Conservation (phyloP, 1,140 invertebrate genomes). For the Drosophila baimaii region DNA sequence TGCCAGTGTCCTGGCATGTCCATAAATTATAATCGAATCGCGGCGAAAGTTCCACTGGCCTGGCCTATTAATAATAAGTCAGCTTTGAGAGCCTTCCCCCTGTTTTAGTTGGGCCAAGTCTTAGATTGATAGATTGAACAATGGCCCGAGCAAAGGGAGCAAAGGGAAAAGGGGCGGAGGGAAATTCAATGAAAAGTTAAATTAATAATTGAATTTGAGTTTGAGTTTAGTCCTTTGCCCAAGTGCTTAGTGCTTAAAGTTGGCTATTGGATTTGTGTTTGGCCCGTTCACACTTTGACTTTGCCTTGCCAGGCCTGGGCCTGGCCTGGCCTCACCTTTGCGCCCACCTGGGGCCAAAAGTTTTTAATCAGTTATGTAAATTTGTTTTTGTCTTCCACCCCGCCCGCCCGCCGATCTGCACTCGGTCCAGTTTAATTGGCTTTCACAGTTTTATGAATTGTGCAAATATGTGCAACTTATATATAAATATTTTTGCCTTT, state of each 20-base stretch:
- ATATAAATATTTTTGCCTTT: not conserved
- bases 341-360: conserved; percentile 52
- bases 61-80: conserved; percentile 32
- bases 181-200: conserved; percentile 58
- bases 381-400: conserved; percentile 61
- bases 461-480: conserved; percentile 37
- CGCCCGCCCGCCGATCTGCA: no score
- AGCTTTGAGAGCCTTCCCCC: conserved; percentile 14
- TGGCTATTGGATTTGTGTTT: conserved; percentile 40
- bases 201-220: conserved; percentile 71
- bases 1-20: not conserved
- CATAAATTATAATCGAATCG: conserved; percentile 16
- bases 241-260: conserved; percentile 42
- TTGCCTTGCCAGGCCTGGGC: not conserved
- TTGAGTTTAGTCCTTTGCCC: conserved; percentile 29
- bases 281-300: conserved; percentile 53
- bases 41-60: not conserved
- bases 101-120: conserved; percentile 15
- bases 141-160: conserved; percentile 8
- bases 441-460: conserved; percentile 58
- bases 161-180: not conserved
- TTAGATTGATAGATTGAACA: conserved; percentile 44
- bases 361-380: conserved; percentile 82
- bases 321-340: conserved; percentile 3
- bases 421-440: conserved; percentile 39